Conservation (phyloP, 2,888 invertebrate genomes). For the Caenorhabditis sinica region DNA sequence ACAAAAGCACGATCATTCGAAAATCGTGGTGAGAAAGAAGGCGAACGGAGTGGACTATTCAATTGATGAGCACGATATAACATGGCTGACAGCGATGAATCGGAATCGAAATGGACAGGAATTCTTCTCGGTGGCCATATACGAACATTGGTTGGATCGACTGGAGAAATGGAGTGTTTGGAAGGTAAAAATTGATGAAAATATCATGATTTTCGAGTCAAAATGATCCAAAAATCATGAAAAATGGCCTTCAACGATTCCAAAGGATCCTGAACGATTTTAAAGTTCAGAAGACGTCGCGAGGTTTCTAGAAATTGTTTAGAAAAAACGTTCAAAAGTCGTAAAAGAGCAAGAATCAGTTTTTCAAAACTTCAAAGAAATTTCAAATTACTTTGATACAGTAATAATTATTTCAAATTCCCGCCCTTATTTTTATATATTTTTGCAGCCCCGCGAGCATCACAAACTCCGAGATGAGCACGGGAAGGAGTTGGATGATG, state of each 20-base stretch:
- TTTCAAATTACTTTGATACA: too few relatives aligned
- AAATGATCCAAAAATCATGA: not conserved
- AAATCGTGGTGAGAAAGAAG: not conserved
- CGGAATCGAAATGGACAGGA: not conserved
- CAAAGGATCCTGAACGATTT: not conserved
- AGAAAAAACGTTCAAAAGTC: too few relatives aligned
- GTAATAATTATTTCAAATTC: too few relatives aligned
- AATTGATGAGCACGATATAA: constrained; percentile 38
- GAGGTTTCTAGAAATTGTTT: too few relatives aligned
- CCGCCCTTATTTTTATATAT: not conserved
- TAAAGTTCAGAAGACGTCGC: not conserved
- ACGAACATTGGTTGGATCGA: constrained; percentile 57
- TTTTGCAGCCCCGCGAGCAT: constrained; percentile 41
- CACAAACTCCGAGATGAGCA: constrained; percentile 5
- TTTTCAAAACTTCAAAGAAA: too few relatives aligned
- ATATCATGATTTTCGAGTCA: not conserved
- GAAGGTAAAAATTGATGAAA: constrained; percentile 34
- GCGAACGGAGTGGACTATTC: constrained; percentile 30
- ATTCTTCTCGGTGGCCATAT: not conserved
- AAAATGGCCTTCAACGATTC: not conserved
- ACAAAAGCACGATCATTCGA: not conserved
- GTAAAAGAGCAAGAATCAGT: too few relatives aligned
- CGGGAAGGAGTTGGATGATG: constrained; percentile 86
- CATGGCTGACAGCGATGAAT: constrained; percentile 24
- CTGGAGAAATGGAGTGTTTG: constrained; percentile 55